A percentile compares a stretch with the other conserved stretches of the same genome.
These are phyloP conservation scores for Campoletis sonorensis DNA, from an alignment of 1,140 invertebrate genomes.

Conservation along the genomic window DNA sequence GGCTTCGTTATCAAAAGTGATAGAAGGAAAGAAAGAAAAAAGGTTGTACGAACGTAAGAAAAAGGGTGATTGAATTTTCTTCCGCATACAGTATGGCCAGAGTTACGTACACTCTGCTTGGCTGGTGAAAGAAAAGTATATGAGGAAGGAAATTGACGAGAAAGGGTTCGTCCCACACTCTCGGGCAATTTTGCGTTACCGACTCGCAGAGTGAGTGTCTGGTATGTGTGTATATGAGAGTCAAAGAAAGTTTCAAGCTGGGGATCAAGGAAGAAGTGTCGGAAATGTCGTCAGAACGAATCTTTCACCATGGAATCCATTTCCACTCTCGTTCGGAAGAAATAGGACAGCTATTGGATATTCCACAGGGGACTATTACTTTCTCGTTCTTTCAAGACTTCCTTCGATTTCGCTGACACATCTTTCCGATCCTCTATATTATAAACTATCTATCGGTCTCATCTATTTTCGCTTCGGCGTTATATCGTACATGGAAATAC, in stretches of 20 bases:
- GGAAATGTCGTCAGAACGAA: slow-evolving; percentile 1
- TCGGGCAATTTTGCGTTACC: too few species aligned
- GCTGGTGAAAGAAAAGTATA: too few species aligned
- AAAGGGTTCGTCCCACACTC: too few species aligned
- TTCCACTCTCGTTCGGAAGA: slow-evolving; percentile 3
- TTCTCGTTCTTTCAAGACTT: slow-evolving; percentile 4
- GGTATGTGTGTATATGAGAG: background rate
- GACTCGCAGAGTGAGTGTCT: background rate
- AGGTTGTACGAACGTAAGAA: too few species aligned
- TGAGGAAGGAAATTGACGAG: too few species aligned
- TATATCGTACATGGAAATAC: too few species aligned
- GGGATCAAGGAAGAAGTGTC: background rate
- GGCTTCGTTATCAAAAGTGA: too few species aligned
- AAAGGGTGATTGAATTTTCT: too few species aligned
- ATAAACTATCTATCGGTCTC: slow-evolving; percentile 7
- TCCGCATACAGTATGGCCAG: too few species aligned
- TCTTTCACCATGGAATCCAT: slow-evolving; percentile 11
- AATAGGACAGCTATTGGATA: background rate
- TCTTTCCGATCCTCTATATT: background rate
- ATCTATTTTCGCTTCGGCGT: too few species aligned
- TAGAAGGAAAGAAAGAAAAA: too few species aligned
- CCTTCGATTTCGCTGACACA: slow-evolving; percentile 10
- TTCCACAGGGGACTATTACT: background rate
- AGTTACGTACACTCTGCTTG: too few species aligned
- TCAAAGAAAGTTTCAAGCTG: background rate